These are phyloP conservation scores for Cryptophagus acutangulus DNA, from an alignment of 2,888 invertebrate species.

Conservation along the genomic window DNA sequence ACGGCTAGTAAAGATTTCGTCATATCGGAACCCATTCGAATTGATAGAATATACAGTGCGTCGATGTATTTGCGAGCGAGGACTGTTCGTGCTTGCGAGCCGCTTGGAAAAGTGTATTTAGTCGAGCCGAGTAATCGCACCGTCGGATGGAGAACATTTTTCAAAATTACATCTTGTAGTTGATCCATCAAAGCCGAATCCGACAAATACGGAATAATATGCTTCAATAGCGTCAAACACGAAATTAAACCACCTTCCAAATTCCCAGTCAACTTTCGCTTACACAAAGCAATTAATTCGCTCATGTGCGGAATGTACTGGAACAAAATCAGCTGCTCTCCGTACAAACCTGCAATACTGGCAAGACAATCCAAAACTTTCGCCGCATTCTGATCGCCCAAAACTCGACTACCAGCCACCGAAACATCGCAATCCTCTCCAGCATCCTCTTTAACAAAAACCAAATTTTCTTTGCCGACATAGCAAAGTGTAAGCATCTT, in stretches of 20 bases:
- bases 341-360: conserved; percentile 81
- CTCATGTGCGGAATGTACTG: conserved; percentile 89
- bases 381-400: conserved; percentile 75
- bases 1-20: conserved; percentile 68
- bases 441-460: conserved; percentile 43
- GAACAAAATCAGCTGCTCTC: conserved; percentile 79
- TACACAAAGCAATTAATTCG: conserved; percentile 76
- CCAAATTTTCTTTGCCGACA: conserved; percentile 73
- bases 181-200: conserved; percentile 85
- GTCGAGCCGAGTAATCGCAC: conserved; percentile 76
- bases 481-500: conserved; percentile 94
- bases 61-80: conserved; percentile 78
- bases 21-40: conserved; percentile 73
- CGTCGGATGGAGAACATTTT: conserved; percentile 77
- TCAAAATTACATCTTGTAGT: conserved; percentile 80
- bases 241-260: conserved; percentile 87
- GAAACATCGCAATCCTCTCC: conserved; percentile 52
- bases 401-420: conserved; percentile 60
- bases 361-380: conserved; percentile 89
- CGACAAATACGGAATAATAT: conserved; percentile 74
- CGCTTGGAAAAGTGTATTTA: conserved; percentile 76
- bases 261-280: conserved; percentile 73
- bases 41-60: conserved; percentile 72
- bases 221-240: conserved; percentile 72
- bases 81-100: conserved; percentile 66